Base-by-base conservation (phyloP, 2,888 invertebrate genomes). In the Leucoptera coffeella region DNA sequence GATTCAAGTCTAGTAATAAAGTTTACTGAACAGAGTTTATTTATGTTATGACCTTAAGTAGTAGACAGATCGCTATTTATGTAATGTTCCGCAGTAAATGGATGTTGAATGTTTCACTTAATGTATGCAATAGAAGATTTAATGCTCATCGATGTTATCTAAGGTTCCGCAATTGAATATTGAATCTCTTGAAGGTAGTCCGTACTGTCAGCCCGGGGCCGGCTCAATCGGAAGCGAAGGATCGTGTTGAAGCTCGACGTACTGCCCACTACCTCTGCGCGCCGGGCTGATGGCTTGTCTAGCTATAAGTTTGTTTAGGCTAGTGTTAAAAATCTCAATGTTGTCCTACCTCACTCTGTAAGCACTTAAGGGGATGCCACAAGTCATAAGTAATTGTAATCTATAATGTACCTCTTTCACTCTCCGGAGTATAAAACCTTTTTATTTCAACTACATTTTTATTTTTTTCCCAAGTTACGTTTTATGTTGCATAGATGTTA, bases 401-500 rank as follows among this genome's bases (percentile, higher is more conserved):
- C 57, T 65, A 65, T 62, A 60, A 48, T 59, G 67, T 71, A 71
- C 71, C 69, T 69, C 49, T 55, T 27, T 52, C 53, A 71, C 67
- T 67, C 69, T 40, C 45, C 43, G 69, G 72, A 72, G 72, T 69
- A 67, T 72, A 71, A 71, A 65, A 47, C 42, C 46, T 49, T 51
- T 56, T 51, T 47, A 17, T 50, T 37, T 38, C 42, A 50, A 50
- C 55, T 58, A 45, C 59, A 59, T 56, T 62, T 60, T 57, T 60
- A 52, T 50, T 52, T 53, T 47, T 54, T 60, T 56, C 50, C 58
- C 61, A 59, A 58, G 64, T 65, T 67, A 62, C 47, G 59, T 60
- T 69, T 71, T 72, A 69, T 72, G 67, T 72, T 72, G 62, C 69
- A 65, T 72, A 72, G 65, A 72, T 72, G 72, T 72, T 72, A 71